These are phyloP conservation scores for Eriocheir sinensis DNA, from an alignment of 1,140 invertebrate species.

Conservation along the genomic window DNA sequence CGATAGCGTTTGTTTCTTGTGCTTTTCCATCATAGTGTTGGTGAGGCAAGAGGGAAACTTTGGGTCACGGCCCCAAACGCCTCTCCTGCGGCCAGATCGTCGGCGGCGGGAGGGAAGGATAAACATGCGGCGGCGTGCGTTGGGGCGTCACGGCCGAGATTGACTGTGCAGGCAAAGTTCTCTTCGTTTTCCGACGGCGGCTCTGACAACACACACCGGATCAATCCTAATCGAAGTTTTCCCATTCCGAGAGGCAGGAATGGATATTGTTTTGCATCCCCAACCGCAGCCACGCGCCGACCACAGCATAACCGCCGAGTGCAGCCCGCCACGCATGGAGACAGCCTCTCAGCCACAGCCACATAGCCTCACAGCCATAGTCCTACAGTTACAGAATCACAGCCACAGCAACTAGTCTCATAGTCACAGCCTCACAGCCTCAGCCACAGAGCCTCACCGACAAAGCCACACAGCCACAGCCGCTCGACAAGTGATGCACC, in stretches of 20 bases:
- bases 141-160: background rate
- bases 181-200: constrained; percentile 6
- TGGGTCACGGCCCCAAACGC: background rate
- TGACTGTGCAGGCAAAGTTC: background rate
- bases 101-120: background rate
- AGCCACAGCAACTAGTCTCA: background rate
- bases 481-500: background rate
- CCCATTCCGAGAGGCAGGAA: constrained; percentile 42
- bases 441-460: background rate
- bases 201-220: constrained; percentile 29
- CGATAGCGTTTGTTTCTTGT: background rate
- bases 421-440: background rate
- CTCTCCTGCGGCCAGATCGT: background rate
- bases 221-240: constrained; percentile 53
- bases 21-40: background rate
- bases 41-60: background rate
- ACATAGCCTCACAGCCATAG: background rate
- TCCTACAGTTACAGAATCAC: background rate
- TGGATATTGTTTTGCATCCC: constrained; percentile 54
- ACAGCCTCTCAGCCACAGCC: background rate
- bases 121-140: background rate
- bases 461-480: background rate
- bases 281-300: too few relatives aligned
- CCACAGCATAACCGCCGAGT: background rate
- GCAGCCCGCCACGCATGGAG: background rate